Percentiles rank a stretch among this genome's conserved stretches.
phyloP scores from a whole-genome alignment of 2,888 invertebrate species.

The Athripsodes cinereus region DNA sequence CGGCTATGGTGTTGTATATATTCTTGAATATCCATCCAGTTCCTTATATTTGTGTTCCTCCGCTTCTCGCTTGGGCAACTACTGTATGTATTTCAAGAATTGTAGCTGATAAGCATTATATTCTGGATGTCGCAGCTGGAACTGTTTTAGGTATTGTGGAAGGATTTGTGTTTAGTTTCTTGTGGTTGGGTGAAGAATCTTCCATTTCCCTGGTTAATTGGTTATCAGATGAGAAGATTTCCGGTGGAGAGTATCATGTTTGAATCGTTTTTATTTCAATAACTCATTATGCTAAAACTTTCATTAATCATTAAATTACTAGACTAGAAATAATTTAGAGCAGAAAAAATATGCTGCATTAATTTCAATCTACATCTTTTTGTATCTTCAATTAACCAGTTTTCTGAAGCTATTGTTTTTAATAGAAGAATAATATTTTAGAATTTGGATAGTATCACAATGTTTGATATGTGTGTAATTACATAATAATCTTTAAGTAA shows the following conservation, averaged over 20 bases:
- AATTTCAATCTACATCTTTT: too few relatives aligned
- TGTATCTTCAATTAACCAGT: too few relatives aligned
- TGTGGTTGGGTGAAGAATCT: slow-evolving; percentile 65
- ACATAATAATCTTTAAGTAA: too few relatives aligned
- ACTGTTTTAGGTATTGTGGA: slow-evolving; percentile 65
- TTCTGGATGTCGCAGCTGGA: slow-evolving; percentile 79
- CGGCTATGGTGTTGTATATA: slow-evolving; percentile 68
- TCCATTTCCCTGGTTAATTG: slow-evolving; percentile 54
- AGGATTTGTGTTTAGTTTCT: slow-evolving; percentile 54
- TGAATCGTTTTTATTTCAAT: too few relatives aligned
- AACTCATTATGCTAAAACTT: too few relatives aligned
- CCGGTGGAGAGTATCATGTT: slow-evolving; percentile 65
- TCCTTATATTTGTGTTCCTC: slow-evolving; percentile 52
- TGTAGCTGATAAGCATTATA: slow-evolving; percentile 77
- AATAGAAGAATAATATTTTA: too few relatives aligned
- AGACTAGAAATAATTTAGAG: too few relatives aligned
- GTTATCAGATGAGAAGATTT: slow-evolving; percentile 61
- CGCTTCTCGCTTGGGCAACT: slow-evolving; percentile 68
- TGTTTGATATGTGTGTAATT: too few relatives aligned
- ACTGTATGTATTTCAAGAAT: slow-evolving; percentile 74
- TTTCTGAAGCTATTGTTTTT: too few relatives aligned
- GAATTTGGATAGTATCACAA: too few relatives aligned
- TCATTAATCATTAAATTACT: too few relatives aligned
- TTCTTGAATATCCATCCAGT: slow-evolving; percentile 61
- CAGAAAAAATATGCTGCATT: too few relatives aligned